Evolutionary conservation across 2,113 vertebrate genomes (phyloP).

Genomic region (Cephalopholis sonnerati): DNA sequence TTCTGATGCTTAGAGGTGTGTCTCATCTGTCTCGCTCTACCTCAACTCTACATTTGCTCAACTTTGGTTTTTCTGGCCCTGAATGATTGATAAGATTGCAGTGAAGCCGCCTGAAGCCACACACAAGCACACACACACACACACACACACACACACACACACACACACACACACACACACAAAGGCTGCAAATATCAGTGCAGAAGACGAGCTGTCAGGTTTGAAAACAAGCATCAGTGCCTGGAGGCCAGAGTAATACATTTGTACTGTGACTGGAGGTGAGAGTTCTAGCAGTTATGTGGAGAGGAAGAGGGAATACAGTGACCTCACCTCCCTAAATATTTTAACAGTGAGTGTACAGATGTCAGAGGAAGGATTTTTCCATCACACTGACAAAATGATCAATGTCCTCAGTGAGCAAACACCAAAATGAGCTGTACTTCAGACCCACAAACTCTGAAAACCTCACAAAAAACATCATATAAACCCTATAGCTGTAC

Average conservation of each 20-base stretch:
- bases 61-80: neutral
- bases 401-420: neutral
- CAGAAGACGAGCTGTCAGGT: neutral
- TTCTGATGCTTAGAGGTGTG: neutral
- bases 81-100: neutral
- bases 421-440: neutral
- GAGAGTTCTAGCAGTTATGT: neutral
- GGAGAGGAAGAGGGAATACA: neutral
- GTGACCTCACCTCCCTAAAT: constrained; percentile 5
- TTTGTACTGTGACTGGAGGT: neutral
- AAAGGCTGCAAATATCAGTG: neutral
- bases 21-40: neutral
- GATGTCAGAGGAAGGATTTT: neutral
- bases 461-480: too few relatives aligned
- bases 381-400: neutral
- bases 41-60: neutral
- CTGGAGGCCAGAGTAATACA: neutral
- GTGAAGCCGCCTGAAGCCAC: neutral
- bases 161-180: too few relatives aligned
- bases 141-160: too few relatives aligned
- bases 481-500: too few relatives aligned
- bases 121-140: too few relatives aligned
- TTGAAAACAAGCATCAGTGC: neutral
- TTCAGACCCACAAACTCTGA: too few relatives aligned
- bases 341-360: neutral